Percentiles rank a stretch among this genome's conserved stretches.
Evolutionary conservation across 2,113 vertebrate species (phyloP).

Genomic region (Callorhinus ursinus): DNA sequence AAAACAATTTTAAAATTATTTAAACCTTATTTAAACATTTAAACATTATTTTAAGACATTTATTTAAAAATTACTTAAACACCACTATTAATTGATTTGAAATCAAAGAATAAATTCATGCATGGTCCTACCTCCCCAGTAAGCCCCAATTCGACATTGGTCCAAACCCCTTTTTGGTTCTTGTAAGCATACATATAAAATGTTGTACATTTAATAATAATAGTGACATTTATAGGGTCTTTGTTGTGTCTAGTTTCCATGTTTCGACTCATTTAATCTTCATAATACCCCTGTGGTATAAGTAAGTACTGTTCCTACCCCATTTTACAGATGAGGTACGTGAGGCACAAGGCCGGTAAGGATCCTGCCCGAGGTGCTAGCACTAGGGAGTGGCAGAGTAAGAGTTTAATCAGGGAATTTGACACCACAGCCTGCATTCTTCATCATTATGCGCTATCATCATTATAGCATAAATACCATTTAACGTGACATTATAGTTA

Average conservation of each 20-base stretch:
- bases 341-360: neutral
- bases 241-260: neutral
- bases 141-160: neutral
- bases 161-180: neutral
- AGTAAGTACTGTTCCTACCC: neutral
- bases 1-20: neutral
- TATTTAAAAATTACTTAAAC: constrained; percentile 7
- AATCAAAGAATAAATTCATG: neutral
- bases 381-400: neutral
- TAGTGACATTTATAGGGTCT: neutral
- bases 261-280: neutral
- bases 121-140: neutral
- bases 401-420: neutral
- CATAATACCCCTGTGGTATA: neutral
- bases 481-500: neutral
- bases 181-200: neutral
- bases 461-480: neutral
- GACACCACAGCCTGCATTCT: neutral
- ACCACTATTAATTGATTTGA: neutral
- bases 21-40: neutral
- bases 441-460: neutral
- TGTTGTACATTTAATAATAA: neutral
- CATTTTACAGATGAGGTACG: neutral
- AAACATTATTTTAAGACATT: neutral
- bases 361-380: neutral